Evolutionary conservation across 2,888 invertebrate species (phyloP).

Genomic region (Catocala fraxini): DNA sequence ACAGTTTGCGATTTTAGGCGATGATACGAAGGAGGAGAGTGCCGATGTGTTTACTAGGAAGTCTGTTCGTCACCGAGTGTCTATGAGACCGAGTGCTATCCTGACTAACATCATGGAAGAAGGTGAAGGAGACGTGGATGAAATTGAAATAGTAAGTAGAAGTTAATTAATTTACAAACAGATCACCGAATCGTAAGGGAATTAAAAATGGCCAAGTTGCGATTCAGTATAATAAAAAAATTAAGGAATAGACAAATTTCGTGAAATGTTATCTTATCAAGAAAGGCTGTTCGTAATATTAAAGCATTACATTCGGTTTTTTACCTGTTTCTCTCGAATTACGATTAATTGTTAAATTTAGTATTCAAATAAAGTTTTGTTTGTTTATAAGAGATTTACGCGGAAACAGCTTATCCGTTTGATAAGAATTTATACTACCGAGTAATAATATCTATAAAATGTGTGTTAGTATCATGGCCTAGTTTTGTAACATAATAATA

Average conservation of each 20-base stretch:
- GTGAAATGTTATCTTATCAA: no score
- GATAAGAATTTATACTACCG: neutral
- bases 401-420: neutral
- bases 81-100: slow-evolving; percentile 77
- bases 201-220: no score
- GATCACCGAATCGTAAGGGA: no score
- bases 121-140: slow-evolving; percentile 67
- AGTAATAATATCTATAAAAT: neutral
- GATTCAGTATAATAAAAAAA: no score
- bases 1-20: slow-evolving; percentile 75
- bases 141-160: slow-evolving; percentile 73
- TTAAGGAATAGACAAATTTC: no score
- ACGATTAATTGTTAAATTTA: no score
- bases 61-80: slow-evolving; percentile 70
- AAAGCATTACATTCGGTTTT: no score
- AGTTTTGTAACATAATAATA: no score
- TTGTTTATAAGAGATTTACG: neutral
- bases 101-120: slow-evolving; percentile 81
- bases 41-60: slow-evolving; percentile 58
- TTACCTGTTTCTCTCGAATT: no score
- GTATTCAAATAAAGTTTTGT: neutral
- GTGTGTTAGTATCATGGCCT: no score
- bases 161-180: no score
- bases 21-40: slow-evolving; percentile 68
- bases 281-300: no score